Conservation (phyloP, 1,140 invertebrate genomes). For the Trachymyrmex cornetzi region DNA sequence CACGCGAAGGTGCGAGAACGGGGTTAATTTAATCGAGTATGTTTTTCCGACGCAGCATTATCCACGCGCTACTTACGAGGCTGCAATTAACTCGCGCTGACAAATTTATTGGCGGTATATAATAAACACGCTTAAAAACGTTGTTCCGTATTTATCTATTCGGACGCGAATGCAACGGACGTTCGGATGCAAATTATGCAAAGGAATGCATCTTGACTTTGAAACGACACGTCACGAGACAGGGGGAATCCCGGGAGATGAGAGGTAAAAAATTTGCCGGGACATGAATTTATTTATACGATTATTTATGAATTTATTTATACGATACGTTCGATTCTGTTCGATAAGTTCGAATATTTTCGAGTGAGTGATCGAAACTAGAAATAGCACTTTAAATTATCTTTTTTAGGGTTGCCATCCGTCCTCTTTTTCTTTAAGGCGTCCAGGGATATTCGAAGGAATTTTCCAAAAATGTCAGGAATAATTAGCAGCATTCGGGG, state of each 20-base stretch:
- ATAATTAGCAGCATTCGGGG: too few relatives aligned
- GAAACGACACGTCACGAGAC: background rate
- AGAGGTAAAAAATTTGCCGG: background rate
- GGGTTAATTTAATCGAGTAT: constrained; percentile 53
- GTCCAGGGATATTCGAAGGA: too few relatives aligned
- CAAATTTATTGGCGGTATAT: constrained; percentile 18
- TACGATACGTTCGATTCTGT: background rate
- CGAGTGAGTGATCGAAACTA: background rate
- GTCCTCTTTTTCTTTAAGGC: too few relatives aligned
- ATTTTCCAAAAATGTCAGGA: too few relatives aligned
- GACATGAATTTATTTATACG: background rate
- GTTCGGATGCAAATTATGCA: background rate
- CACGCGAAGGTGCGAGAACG: constrained; percentile 27
- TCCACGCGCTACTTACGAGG: constrained; percentile 30
- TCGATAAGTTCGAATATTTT: background rate
- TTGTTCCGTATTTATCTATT: background rate
- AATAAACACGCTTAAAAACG: background rate
- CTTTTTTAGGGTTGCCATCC: background rate
- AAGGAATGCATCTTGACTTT: background rate
- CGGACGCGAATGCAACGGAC: background rate
- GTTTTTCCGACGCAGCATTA: constrained; percentile 44
- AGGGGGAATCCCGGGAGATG: background rate
- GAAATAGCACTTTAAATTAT: background rate
- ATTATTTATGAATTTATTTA: background rate
- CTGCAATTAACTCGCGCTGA: constrained; percentile 30